A percentile compares a stretch with the other conserved stretches of the same genome.
These are phyloP conservation scores for Drosophila mercatorum DNA, from an alignment of 2,888 invertebrate genomes.

Conservation along the genomic window DNA sequence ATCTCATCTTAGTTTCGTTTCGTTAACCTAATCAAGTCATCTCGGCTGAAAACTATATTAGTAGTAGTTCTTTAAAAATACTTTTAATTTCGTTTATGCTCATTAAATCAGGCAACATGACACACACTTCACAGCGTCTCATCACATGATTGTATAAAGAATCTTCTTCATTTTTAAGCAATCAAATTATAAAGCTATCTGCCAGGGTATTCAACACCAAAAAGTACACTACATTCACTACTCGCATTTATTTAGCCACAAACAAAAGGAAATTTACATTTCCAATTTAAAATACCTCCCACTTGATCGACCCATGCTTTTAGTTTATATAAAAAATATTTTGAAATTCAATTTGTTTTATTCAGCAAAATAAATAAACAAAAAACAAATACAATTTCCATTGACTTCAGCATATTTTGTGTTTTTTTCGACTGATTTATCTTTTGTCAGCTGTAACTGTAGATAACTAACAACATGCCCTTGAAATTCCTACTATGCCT, in stretches of 20 bases:
- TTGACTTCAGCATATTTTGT: slow-evolving; percentile 38
- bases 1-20: background rate
- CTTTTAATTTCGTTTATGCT: too few relatives aligned
- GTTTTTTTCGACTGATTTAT: slow-evolving; percentile 23
- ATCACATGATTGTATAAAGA: background rate
- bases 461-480: slow-evolving; percentile 12
- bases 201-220: slow-evolving; percentile 18
- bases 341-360: slow-evolving; percentile 42
- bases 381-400: slow-evolving; percentile 14
- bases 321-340: slow-evolving; percentile 24
- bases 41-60: too few relatives aligned
- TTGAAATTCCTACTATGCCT: slow-evolving; percentile 17
- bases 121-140: background rate
- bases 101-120: too few relatives aligned
- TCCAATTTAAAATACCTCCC: slow-evolving; percentile 17
- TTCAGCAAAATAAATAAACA: slow-evolving; percentile 2
- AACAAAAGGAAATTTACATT: slow-evolving; percentile 33
- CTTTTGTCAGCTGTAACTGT: slow-evolving; percentile 14
- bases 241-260: slow-evolving; percentile 20
- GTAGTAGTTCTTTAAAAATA: too few relatives aligned
- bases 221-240: slow-evolving; percentile 5
- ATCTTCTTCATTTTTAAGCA: background rate
- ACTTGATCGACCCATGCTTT: slow-evolving; percentile 16
- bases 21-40: too few relatives aligned
- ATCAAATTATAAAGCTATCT: background rate